Percentiles rank a stretch among this genome's conserved stretches.
phyloP scores from a whole-genome alignment of 2,888 invertebrate species.

The Calameuta idolon region DNA sequence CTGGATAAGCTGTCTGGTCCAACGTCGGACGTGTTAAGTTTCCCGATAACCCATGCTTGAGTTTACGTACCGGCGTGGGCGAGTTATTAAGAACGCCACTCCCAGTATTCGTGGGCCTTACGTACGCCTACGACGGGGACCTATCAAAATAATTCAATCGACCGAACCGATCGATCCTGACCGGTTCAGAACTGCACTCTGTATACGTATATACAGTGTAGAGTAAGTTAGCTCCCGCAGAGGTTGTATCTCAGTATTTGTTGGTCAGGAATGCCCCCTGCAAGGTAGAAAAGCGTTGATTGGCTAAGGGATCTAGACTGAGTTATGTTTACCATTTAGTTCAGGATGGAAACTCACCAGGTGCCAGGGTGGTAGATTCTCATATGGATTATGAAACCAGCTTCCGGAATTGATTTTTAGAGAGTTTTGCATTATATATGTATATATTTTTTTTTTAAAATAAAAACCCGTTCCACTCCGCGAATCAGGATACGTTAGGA shows the following conservation, averaged over 20 bases:
- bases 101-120: not conserved
- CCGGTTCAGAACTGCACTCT: not conserved
- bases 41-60: not conserved
- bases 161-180: conserved; percentile 9
- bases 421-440: not conserved
- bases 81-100: conserved; percentile 18
- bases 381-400: not conserved
- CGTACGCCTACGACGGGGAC: conserved; percentile 7
- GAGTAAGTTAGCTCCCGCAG: not conserved
- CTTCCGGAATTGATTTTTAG: conserved; percentile 1
- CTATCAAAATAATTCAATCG: conserved; percentile 19
- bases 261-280: not conserved
- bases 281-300: not conserved
- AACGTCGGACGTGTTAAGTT: not conserved
- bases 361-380: not conserved
- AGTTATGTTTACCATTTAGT: conserved; percentile 2
- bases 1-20: not conserved
- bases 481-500: not conserved
- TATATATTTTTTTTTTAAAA: not conserved
- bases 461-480: not conserved
- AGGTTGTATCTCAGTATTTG: not conserved
- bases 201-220: not conserved
- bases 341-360: not conserved
- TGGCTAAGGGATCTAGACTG: not conserved
- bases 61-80: conserved; percentile 11